phyloP scores from a whole-genome alignment of 2,797 vertebrate genomes.

The Graptemys geographica region DNA sequence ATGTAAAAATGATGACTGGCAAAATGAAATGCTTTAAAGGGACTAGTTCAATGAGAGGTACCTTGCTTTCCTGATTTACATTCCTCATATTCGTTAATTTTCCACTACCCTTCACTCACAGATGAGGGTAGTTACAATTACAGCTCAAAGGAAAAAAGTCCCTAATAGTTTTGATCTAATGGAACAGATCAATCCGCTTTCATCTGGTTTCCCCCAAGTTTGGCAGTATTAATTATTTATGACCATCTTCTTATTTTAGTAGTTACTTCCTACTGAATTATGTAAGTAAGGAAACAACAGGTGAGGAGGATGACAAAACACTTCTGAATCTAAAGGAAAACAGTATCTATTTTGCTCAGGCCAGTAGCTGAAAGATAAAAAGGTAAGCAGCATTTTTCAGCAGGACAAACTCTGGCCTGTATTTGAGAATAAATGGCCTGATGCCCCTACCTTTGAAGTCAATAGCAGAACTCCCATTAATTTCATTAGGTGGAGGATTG shows the following conservation, averaged over 20 bases:
- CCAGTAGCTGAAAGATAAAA: not conserved
- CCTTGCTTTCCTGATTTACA: not conserved
- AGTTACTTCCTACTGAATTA: slow-evolving; percentile 8
- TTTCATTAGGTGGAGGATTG: not conserved
- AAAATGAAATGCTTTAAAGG: slow-evolving; percentile 53
- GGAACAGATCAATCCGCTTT: slow-evolving; percentile 36
- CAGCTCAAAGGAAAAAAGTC: not conserved
- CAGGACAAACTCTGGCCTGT: not conserved
- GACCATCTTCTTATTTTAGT: slow-evolving; percentile 42
- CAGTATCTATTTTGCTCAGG: not conserved
- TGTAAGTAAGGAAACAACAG: slow-evolving; percentile 24
- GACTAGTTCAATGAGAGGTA: not conserved
- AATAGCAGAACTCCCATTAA: not conserved
- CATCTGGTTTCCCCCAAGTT: slow-evolving; percentile 46
- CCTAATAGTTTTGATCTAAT: slow-evolving; percentile 52
- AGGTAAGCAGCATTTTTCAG: not conserved
- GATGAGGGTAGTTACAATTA: slow-evolving; percentile 40
- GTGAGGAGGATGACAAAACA: not conserved
- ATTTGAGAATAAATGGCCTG: not conserved
- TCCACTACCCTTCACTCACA: slow-evolving; percentile 5
- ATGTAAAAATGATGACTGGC: slow-evolving; percentile 1
- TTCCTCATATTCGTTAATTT: slow-evolving; percentile 14
- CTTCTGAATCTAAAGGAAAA: not conserved
- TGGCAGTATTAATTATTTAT: slow-evolving; percentile 66
- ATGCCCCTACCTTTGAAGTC: not conserved